Percentiles rank a stretch among this genome's conserved stretches.
phyloP scores from a whole-genome alignment of 2,113 vertebrate genomes.

The Erpornis zantholeuca region DNA sequence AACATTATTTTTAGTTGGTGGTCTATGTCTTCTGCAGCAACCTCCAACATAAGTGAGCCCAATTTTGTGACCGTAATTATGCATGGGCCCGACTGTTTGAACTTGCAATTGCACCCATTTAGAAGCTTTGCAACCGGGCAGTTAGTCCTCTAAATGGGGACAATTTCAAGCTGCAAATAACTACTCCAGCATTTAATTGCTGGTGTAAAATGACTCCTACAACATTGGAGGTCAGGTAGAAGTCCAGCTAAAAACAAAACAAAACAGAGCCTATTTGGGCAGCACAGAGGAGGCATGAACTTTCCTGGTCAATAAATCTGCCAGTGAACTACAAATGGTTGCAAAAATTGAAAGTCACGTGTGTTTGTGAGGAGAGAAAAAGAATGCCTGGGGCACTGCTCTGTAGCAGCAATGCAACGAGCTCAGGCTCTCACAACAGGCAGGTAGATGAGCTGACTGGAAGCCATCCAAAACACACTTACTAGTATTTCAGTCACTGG shows the following conservation, averaged over 20 bases:
- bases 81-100: constrained; percentile 35
- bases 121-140: constrained; percentile 51
- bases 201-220: constrained; percentile 16
- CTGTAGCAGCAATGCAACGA: not conserved
- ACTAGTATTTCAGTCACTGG: not conserved
- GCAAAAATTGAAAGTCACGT: not conserved
- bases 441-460: constrained; percentile 11
- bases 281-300: not conserved
- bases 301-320: constrained; percentile 10
- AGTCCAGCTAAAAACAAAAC: not conserved
- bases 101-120: constrained; percentile 55
- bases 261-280: not conserved
- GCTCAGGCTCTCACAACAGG: not conserved
- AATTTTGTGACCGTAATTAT: constrained; percentile 48
- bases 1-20: not conserved
- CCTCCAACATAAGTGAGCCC: not conserved
- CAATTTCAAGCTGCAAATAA: constrained; percentile 56
- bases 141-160: constrained; percentile 65
- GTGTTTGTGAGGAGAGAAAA: not conserved
- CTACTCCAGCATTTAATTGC: constrained; percentile 53
- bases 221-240: constrained; percentile 45
- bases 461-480: not conserved
- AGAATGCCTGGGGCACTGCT: not conserved
- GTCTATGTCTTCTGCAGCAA: constrained; percentile 13
- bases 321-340: not conserved